Evolutionary conservation across 1,140 invertebrate species (phyloP).

Genomic region (Euborellia annulipes): DNA sequence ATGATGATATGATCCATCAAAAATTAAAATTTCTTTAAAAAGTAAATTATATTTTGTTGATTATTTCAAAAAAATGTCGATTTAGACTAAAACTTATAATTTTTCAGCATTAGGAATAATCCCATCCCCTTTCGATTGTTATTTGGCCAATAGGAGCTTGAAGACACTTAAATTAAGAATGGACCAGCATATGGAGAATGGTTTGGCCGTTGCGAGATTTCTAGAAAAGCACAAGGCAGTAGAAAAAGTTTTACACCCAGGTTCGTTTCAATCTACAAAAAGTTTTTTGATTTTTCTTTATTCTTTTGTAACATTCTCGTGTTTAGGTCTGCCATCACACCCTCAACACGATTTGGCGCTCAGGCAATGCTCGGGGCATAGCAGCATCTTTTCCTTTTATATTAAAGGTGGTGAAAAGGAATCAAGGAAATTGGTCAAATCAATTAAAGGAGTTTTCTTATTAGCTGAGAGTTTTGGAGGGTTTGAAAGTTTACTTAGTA

Average conservation of each 20-base stretch:
- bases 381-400: constrained; percentile 45
- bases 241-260: constrained; percentile 10
- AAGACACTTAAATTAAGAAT: constrained; percentile 89
- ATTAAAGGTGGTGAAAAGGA: constrained; percentile 32
- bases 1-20: constrained; percentile 50
- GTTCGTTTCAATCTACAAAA: too few relatives aligned
- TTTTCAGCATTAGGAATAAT: constrained; percentile 72
- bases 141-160: constrained; percentile 79
- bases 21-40: constrained; percentile 79
- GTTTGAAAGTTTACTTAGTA: constrained; percentile 78
- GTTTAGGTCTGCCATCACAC: constrained; percentile 42
- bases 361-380: constrained; percentile 39
- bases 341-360: constrained; percentile 43
- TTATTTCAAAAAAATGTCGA: too few relatives aligned
- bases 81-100: neutral
- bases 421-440: constrained; percentile 46
- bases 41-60: constrained; percentile 28
- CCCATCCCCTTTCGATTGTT: constrained; percentile 94
- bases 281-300: too few relatives aligned
- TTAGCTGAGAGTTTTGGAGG: constrained; percentile 91
- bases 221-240: constrained; percentile 52
- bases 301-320: too few relatives aligned
- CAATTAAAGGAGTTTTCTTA: constrained; percentile 66
- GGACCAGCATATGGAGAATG: constrained; percentile 72
- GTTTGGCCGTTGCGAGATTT: constrained; percentile 58